Evolutionary conservation across 1,140 invertebrate genomes (phyloP).

Genomic region (Bombyx mandarina): DNA sequence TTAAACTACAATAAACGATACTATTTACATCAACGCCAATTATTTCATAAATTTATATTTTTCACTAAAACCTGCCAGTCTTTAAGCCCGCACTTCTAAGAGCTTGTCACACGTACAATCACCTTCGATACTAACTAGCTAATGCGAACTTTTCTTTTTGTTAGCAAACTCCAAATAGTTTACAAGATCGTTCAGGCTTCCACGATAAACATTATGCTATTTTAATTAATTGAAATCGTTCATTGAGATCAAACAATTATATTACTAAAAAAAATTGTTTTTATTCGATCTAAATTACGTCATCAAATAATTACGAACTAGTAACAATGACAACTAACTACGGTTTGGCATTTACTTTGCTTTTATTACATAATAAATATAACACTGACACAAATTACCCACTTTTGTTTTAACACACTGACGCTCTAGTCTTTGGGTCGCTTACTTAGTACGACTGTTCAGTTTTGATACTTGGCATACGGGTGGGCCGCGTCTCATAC

Average conservation of each 20-base stretch:
- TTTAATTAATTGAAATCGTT: conserved; percentile 41
- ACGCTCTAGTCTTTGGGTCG: conserved; percentile 9
- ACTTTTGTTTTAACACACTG: neutral
- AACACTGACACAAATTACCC: conserved; percentile 4
- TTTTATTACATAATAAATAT: conserved; percentile 15
- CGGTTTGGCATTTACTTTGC: conserved; percentile 51
- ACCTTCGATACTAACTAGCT: too few relatives aligned
- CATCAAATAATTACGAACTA: neutral
- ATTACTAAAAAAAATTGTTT: conserved; percentile 15
- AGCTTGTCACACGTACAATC: neutral
- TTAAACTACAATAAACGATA: conserved; percentile 11
- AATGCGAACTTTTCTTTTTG: too few relatives aligned
- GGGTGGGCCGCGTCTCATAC: conserved; percentile 51
- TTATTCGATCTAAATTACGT: conserved; percentile 1
- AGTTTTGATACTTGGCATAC: conserved; percentile 54
- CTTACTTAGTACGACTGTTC: conserved; percentile 15
- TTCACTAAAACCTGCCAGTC: conserved; percentile 23
- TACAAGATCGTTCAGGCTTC: neutral
- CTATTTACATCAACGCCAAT: conserved; percentile 37
- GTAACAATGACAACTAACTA: conserved; percentile 25
- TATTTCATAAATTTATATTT: conserved; percentile 18
- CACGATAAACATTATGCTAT: too few relatives aligned
- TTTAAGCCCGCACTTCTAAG: conserved; percentile 23
- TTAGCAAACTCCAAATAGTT: too few relatives aligned
- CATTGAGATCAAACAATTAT: conserved; percentile 57